A percentile compares a stretch with the other conserved stretches of the same genome.
Conservation (phyloP, 2,888 invertebrate genomes). For the Orchestes rusci region DNA sequence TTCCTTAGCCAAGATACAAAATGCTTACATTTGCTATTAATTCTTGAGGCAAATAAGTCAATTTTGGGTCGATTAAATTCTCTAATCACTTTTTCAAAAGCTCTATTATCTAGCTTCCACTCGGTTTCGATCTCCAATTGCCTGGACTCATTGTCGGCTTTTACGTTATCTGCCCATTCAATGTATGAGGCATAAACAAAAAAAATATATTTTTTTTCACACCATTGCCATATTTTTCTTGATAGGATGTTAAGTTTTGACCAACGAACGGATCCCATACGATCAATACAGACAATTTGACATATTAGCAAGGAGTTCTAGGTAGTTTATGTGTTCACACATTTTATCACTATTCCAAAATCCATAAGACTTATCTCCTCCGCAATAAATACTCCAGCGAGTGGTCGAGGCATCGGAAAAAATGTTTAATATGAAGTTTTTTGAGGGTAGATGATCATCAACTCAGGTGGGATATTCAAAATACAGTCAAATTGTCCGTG, state of each 20-base stretch:
- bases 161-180: constrained; percentile 4
- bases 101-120: not conserved
- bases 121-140: constrained; percentile 4
- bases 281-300: constrained; percentile 13
- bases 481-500: constrained; percentile 15
- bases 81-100: constrained; percentile 3
- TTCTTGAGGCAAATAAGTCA: constrained; percentile 7
- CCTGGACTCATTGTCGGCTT: constrained; percentile 6
- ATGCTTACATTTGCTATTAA: constrained; percentile 6
- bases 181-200: constrained; percentile 14
- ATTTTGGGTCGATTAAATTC: constrained; percentile 2
- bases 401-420: constrained; percentile 27
- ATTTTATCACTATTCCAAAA: no score
- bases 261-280: constrained; percentile 15
- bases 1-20: constrained; percentile 16
- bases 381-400: constrained; percentile 26
- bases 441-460: no score
- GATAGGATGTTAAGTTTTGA: constrained; percentile 4
- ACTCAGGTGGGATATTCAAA: no score
- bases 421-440: no score
- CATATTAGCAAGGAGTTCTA: constrained; percentile 23
- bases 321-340: constrained; percentile 29
- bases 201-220: constrained; percentile 2
- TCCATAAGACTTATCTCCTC: no score
- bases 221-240: no score